These are phyloP conservation scores for Cecidostiba fungosa DNA, from an alignment of 2,888 invertebrate genomes.

Conservation along the genomic window DNA sequence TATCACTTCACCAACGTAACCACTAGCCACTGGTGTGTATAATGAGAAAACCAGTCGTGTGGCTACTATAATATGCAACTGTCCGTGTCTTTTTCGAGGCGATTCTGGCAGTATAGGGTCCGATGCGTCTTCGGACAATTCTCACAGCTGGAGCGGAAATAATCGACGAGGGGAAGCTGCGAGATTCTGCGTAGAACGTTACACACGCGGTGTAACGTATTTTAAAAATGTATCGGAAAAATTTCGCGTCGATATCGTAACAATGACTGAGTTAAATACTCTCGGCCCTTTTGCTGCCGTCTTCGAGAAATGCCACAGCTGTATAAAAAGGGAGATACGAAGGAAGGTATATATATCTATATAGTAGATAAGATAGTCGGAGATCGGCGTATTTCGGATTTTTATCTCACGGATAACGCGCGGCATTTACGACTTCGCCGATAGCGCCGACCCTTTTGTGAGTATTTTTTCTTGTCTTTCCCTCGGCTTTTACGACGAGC, in stretches of 20 bases:
- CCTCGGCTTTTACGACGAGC: conserved; percentile 10
- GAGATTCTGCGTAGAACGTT: no score
- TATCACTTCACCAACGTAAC: background rate
- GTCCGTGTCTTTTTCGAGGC: background rate
- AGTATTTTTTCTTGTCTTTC: conserved; percentile 48
- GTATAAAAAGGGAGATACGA: background rate
- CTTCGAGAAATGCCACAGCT: background rate
- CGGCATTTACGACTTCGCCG: conserved; percentile 52
- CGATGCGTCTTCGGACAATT: conserved; percentile 3
- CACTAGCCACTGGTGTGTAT: background rate
- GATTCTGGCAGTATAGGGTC: background rate
- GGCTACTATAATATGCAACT: background rate
- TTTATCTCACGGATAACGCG: conserved; percentile 61
- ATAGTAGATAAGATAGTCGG: conserved; percentile 55
- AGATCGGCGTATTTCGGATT: conserved; percentile 50
- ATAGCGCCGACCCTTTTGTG: conserved; percentile 38
- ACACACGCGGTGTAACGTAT: no score
- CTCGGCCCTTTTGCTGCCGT: background rate
- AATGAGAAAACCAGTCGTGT: conserved; percentile 49
- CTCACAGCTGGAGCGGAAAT: conserved; percentile 55
- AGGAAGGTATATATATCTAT: background rate
- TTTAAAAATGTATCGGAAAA: background rate
- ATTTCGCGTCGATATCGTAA: background rate
- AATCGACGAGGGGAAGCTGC: conserved; percentile 36
- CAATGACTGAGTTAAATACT: background rate